Conservation (phyloP, 2,888 invertebrate genomes). For the Synergus gifuensis region DNA sequence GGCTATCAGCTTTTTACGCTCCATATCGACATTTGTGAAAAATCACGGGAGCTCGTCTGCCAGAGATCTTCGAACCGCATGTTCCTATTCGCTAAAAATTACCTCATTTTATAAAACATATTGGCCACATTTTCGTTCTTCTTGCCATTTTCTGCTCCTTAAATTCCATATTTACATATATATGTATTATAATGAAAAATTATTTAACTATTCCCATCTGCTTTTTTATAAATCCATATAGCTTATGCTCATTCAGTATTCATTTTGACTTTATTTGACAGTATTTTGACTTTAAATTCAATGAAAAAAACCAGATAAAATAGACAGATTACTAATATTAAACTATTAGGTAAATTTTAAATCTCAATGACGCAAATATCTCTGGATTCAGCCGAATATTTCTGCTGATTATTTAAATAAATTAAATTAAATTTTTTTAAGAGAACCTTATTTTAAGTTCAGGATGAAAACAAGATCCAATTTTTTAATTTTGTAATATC, state of each 20-base stretch:
- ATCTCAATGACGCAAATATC: too few relatives aligned
- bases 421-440: too few relatives aligned
- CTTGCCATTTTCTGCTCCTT: not conserved
- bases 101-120: conserved; percentile 32
- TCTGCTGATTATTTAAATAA: too few relatives aligned
- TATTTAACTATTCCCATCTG: not conserved
- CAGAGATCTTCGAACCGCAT: conserved; percentile 31
- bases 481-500: too few relatives aligned
- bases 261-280: too few relatives aligned
- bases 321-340: too few relatives aligned
- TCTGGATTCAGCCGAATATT: too few relatives aligned
- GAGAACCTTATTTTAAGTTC: too few relatives aligned
- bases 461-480: too few relatives aligned
- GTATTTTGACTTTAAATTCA: not conserved
- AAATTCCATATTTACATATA: not conserved
- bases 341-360: too few relatives aligned
- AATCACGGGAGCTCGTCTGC: conserved; percentile 23
- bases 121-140: conserved; percentile 5
- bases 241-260: too few relatives aligned
- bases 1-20: conserved; percentile 23
- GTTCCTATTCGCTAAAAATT: conserved; percentile 34
- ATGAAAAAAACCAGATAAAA: not conserved
- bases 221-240: not conserved
- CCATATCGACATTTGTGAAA: conserved; percentile 40
- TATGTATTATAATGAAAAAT: not conserved